A percentile compares a stretch with the other conserved stretches of the same genome.
phyloP scores from a whole-genome alignment of 2,113 vertebrate species.

The Seriola rivoliana region DNA sequence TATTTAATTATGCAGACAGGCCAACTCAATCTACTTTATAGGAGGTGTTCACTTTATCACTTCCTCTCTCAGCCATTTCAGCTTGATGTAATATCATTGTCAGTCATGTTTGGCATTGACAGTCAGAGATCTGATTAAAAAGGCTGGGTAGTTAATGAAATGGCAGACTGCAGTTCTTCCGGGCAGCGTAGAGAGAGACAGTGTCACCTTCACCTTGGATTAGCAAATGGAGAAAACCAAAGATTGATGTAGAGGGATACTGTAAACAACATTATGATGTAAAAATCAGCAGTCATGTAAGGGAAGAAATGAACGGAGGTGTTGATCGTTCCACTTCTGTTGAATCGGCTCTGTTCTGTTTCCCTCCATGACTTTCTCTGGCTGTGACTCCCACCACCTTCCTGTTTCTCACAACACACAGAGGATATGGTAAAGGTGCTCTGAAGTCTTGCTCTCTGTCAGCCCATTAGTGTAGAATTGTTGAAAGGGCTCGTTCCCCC shows the following conservation, averaged over 20 bases:
- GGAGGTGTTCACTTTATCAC: not conserved
- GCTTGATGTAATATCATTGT: not conserved
- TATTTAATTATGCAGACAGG: not conserved
- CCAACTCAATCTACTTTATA: slow-evolving; percentile 5
- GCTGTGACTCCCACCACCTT: not conserved
- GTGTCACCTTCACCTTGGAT: slow-evolving; percentile 36
- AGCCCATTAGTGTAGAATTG: slow-evolving; percentile 42
- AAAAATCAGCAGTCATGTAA: not conserved
- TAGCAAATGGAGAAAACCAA: not conserved
- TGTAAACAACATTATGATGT: not conserved
- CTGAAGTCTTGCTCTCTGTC: slow-evolving; percentile 28
- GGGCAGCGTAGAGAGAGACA: not conserved
- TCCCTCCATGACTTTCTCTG: slow-evolving; percentile 5
- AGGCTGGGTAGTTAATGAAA: not conserved
- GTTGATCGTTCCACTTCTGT: not conserved
- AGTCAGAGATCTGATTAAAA: slow-evolving; percentile 34
- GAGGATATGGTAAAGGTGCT: slow-evolving; percentile 25
- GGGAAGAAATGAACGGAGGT: not conserved
- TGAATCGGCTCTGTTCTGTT: slow-evolving; percentile 5
- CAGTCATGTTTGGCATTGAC: slow-evolving; percentile 24
- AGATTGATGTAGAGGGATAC: not conserved
- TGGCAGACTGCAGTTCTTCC: not conserved
- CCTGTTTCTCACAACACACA: slow-evolving; percentile 20
- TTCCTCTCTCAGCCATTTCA: not conserved
- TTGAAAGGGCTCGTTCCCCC: slow-evolving; percentile 40